Evolutionary conservation across 1,140 invertebrate species (phyloP).

Genomic region (Brachionus rubens): DNA sequence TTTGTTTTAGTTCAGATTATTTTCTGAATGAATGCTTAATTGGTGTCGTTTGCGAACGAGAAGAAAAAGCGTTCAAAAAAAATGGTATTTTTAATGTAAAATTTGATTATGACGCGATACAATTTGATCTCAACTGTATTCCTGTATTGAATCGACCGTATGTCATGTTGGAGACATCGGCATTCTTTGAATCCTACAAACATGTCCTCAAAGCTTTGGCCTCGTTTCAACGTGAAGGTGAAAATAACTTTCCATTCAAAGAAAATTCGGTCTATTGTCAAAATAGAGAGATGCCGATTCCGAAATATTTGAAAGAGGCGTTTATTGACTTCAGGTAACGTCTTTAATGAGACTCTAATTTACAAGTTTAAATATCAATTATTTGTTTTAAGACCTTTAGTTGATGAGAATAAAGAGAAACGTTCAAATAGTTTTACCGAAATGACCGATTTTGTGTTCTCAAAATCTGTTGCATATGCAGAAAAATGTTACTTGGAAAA

Average conservation of each 20-base stretch:
- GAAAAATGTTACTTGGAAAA: not conserved
- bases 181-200: conserved; percentile 62
- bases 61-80: not conserved
- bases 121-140: too few species aligned
- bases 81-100: conserved; percentile 19
- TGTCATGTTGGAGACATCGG: conserved; percentile 61
- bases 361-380: not conserved
- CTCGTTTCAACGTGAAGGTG: conserved; percentile 15
- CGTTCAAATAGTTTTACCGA: too few species aligned
- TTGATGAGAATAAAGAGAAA: not conserved
- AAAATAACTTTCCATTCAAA: conserved; percentile 56
- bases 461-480: not conserved
- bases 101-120: not conserved
- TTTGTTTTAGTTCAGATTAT: conserved; percentile 32
- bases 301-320: conserved; percentile 11
- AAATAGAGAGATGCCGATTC: not conserved
- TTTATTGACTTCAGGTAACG: not conserved
- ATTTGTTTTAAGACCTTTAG: too few species aligned
- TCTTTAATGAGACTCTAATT: not conserved
- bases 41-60: conserved; percentile 31
- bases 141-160: too few species aligned
- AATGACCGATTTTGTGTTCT: too few species aligned
- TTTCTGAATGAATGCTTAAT: conserved; percentile 22
- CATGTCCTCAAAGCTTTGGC: conserved; percentile 58
- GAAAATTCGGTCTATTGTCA: too few species aligned